A percentile compares a stretch with the other conserved stretches of the same genome.
Conservation (phyloP, 2,113 vertebrate genomes). For the Upupa epops region DNA sequence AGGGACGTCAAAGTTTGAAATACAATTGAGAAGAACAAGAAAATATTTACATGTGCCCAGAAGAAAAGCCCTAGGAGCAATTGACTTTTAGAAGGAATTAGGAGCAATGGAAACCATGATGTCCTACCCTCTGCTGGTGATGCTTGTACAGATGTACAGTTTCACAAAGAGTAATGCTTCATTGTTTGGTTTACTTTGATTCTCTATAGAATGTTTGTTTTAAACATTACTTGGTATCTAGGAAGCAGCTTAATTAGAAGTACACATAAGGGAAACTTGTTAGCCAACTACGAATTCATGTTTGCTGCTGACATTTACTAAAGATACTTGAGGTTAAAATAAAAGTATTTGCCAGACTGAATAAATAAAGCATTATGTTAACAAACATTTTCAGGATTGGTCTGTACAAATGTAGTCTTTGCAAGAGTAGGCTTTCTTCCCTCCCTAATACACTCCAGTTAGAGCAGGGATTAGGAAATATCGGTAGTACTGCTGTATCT, state of each 20-base stretch:
- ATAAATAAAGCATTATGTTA: conserved; percentile 55
- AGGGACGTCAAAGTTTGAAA: background rate
- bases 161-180: conserved; percentile 14
- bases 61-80: background rate
- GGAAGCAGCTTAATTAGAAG: conserved; percentile 58
- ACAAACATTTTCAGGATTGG: conserved; percentile 32
- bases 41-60: background rate
- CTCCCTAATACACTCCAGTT: background rate
- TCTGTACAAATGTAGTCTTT: background rate
- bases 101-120: background rate
- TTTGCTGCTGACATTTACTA: conserved; percentile 51
- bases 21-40: background rate
- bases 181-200: background rate
- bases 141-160: background rate
- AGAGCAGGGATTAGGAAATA: background rate
- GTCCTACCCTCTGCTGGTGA: conserved; percentile 26
- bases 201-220: conserved; percentile 42
- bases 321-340: conserved; percentile 55
- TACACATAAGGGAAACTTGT: conserved; percentile 18
- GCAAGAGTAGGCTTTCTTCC: background rate
- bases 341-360: conserved; percentile 53
- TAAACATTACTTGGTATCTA: conserved; percentile 14
- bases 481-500: background rate
- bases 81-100: background rate
- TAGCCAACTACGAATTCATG: conserved; percentile 28